phyloP scores from a whole-genome alignment of 2,888 invertebrate genomes.

The Mallateleia sp. region DNA sequence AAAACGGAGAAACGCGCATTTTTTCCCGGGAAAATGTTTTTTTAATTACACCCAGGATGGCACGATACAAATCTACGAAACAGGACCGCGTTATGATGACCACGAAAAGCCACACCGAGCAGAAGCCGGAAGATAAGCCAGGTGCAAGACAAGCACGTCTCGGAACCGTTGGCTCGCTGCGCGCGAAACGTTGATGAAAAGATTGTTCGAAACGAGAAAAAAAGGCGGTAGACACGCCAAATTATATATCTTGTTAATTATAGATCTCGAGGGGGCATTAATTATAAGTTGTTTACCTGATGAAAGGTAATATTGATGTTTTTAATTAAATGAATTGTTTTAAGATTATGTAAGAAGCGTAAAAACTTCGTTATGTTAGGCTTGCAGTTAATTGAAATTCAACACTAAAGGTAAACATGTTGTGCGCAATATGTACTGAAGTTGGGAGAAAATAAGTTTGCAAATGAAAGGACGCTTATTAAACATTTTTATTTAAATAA shows the following conservation, averaged over 20 bases:
- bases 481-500: too few relatives aligned
- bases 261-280: conserved; percentile 34
- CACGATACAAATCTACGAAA: conserved; percentile 55
- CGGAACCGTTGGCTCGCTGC: conserved; percentile 9
- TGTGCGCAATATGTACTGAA: conserved; percentile 2
- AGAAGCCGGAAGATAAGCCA: conserved; percentile 55
- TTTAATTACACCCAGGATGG: conserved; percentile 29
- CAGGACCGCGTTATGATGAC: conserved; percentile 30
- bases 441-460: conserved; percentile 6
- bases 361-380: conserved; percentile 8
- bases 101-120: conserved; percentile 13
- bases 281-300: conserved; percentile 56
- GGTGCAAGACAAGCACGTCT: conserved; percentile 25
- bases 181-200: conserved; percentile 55
- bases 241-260: conserved; percentile 52
- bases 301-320: conserved; percentile 61
- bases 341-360: conserved; percentile 25
- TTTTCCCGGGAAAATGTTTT: conserved; percentile 42
- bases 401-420: conserved; percentile 33
- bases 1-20: conserved; percentile 1
- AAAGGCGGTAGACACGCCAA: conserved; percentile 29
- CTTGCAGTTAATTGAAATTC: conserved; percentile 56
- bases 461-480: not conserved
- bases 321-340: conserved; percentile 58
- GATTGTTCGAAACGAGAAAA: conserved; percentile 36